Conservation (phyloP, 1,140 invertebrate genomes). For the Contarinia nasturtii region DNA sequence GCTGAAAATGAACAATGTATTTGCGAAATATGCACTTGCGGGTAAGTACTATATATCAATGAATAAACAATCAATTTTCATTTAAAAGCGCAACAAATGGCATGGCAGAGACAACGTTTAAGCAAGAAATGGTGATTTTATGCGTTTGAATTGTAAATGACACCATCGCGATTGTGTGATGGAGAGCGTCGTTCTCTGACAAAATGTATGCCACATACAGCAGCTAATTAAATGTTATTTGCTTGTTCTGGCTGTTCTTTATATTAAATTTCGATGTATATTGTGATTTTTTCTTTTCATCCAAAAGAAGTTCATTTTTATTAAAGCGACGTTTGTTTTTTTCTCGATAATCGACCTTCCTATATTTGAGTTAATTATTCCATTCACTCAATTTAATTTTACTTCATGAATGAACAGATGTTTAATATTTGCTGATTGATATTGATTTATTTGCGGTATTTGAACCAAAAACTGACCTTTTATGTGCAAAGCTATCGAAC, state of each 20-base stretch:
- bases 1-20: conserved; percentile 58
- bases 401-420: too few species aligned
- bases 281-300: neutral
- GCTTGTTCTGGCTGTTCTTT: neutral
- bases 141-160: neutral
- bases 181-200: too few species aligned
- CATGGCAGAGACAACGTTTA: too few species aligned
- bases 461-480: too few species aligned
- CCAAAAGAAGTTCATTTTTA: neutral
- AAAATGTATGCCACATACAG: neutral
- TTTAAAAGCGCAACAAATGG: conserved; percentile 1
- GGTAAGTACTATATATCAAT: conserved; percentile 37
- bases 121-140: too few species aligned
- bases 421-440: too few species aligned
- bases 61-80: conserved; percentile 5
- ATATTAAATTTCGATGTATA: neutral
- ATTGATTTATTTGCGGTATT: too few species aligned
- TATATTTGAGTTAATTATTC: too few species aligned
- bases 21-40: conserved; percentile 77
- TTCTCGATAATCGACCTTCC: too few species aligned
- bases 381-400: too few species aligned
- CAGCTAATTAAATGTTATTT: neutral
- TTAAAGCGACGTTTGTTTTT: neutral
- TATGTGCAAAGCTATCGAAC: too few species aligned
- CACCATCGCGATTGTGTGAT: neutral